A percentile compares a stretch with the other conserved stretches of the same genome.
phyloP scores from a whole-genome alignment of 2,113 vertebrate genomes.

The Hystrix cristata region DNA sequence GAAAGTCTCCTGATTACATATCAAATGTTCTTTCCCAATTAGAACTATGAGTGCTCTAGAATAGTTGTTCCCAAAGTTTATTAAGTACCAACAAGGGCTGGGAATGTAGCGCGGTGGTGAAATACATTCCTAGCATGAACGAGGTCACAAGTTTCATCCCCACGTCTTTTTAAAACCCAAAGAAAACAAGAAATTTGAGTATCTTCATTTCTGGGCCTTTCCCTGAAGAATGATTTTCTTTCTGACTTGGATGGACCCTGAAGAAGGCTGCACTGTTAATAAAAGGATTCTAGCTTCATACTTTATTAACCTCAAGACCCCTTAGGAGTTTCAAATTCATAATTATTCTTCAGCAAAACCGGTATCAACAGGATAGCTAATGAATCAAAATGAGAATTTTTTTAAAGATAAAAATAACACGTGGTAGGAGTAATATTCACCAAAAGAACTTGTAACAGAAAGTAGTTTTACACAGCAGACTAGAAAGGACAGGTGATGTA shows the following conservation, averaged over 20 bases:
- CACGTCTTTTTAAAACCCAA: neutral
- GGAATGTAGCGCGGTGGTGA: neutral
- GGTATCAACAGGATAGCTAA: neutral
- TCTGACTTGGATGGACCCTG: neutral
- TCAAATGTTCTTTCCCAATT: neutral
- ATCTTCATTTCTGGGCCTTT: neutral
- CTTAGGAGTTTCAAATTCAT: neutral
- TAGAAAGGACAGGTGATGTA: neutral
- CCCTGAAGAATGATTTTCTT: neutral
- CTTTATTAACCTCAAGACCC: neutral
- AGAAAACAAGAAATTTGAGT: neutral
- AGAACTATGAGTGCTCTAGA: neutral
- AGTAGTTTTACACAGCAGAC: neutral
- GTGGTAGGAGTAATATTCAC: neutral
- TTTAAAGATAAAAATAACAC: neutral
- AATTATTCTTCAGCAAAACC: constrained; percentile 28
- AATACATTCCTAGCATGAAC: neutral
- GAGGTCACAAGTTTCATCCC: neutral
- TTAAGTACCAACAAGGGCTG: neutral
- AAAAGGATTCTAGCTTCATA: neutral
- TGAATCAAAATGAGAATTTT: neutral
- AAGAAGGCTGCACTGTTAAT: neutral
- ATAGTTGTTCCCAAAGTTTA: neutral
- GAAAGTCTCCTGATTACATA: neutral
- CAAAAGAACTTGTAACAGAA: neutral